Evolutionary conservation across 2,888 invertebrate genomes (phyloP).

Genomic region (Eudasyphora cyanicolor): DNA sequence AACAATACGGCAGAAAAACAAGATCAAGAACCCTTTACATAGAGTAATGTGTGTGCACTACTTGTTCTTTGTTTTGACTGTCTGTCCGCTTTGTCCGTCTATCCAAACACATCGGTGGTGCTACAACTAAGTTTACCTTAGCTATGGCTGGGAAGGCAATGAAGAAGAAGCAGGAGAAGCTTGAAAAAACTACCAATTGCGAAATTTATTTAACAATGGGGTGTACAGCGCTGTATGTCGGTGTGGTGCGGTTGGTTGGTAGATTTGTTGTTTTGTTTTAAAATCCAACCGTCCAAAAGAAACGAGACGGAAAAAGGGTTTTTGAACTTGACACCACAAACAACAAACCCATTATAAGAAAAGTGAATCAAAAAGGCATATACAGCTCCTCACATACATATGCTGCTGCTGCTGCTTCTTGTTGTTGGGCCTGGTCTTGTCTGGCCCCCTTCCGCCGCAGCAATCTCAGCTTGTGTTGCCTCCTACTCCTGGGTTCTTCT

Average conservation of each 20-base stretch:
- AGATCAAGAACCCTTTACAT: slow-evolving; percentile 24
- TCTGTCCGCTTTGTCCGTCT: neutral
- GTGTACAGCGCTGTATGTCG: slow-evolving; percentile 2
- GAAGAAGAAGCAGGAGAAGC: too few relatives aligned
- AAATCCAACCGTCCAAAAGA: neutral
- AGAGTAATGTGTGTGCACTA: neutral
- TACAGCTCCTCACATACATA: neutral
- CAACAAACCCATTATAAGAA: slow-evolving; percentile 61
- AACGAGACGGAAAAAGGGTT: slow-evolving; percentile 56
- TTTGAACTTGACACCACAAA: slow-evolving; percentile 62
- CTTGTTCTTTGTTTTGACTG: slow-evolving; percentile 18
- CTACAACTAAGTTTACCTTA: neutral
- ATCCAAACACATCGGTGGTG: too few relatives aligned
- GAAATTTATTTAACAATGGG: slow-evolving; percentile 35
- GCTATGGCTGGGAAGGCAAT: neutral
- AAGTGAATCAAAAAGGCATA: slow-evolving; percentile 66
- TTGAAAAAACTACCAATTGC: slow-evolving; percentile 21
- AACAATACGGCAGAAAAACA: neutral
- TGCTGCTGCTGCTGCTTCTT: neutral
- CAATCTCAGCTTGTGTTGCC: neutral
- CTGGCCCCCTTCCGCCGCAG: too few relatives aligned
- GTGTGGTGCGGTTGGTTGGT: neutral
- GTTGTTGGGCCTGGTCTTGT: too few relatives aligned
- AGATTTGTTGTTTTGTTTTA: neutral
- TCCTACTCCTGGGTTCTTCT: neutral